These are phyloP conservation scores for Brachyhypopomus occidentalis DNA, from an alignment of 2,113 vertebrate genomes.

Conservation along the genomic window DNA sequence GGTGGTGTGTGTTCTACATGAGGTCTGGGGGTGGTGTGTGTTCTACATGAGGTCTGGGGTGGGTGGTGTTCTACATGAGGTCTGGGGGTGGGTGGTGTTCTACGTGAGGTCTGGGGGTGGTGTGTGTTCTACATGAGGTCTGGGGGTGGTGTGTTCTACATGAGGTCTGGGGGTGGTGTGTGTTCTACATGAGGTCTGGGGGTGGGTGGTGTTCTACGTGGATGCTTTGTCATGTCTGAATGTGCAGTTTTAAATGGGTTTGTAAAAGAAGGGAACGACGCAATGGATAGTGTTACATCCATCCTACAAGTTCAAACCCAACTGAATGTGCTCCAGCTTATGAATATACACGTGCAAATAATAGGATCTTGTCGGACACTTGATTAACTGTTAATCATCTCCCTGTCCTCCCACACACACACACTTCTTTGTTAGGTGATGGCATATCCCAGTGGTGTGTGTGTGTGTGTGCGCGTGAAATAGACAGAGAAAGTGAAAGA, in stretches of 20 bases:
- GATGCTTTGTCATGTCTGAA: slow-evolving; percentile 9
- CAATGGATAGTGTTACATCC: slow-evolving; percentile 1
- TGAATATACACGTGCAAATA: slow-evolving; percentile 11
- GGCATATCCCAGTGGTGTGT: slow-evolving; percentile 29
- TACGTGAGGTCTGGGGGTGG: background rate
- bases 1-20: slow-evolving; percentile 10
- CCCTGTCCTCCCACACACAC: slow-evolving; percentile 10
- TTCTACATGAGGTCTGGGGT: background rate
- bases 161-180: background rate
- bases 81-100: slow-evolving; percentile 28
- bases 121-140: too few species aligned
- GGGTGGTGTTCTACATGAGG: slow-evolving; percentile 14
- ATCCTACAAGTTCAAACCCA: slow-evolving; percentile 13
- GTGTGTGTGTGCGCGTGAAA: slow-evolving; percentile 47
- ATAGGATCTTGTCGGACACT: slow-evolving; percentile 34
- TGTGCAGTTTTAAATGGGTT: background rate
- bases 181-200: slow-evolving; percentile 31
- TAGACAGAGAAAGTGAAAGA: slow-evolving; percentile 51
- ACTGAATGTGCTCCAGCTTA: background rate
- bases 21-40: too few species aligned
- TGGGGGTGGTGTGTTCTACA: background rate
- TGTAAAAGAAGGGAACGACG: background rate
- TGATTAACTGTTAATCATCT: slow-evolving; percentile 41
- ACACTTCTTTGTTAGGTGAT: slow-evolving; percentile 43
- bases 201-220: slow-evolving; percentile 5